Evolutionary conservation across 1,140 invertebrate species (phyloP).

Genomic region (Coenobita brevimanus): DNA sequence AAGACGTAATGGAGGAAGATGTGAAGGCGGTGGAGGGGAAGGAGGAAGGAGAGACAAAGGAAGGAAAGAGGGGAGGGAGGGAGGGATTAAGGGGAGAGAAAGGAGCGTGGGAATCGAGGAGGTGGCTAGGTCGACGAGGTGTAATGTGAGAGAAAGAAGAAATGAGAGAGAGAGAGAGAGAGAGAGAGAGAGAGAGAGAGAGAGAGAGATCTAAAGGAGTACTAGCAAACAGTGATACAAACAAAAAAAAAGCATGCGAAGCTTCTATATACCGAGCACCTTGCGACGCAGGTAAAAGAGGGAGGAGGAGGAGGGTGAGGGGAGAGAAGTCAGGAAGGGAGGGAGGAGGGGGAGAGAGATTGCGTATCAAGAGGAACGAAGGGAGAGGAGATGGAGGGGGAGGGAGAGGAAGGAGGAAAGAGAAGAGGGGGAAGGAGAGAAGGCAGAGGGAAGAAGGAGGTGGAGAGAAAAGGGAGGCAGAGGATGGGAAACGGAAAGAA

Average conservation of each 20-base stretch:
- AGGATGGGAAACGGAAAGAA: too few relatives aligned
- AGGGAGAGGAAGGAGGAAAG: not conserved
- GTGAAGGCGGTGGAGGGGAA: not conserved
- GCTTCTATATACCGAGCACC: too few relatives aligned
- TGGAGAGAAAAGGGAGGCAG: too few relatives aligned
- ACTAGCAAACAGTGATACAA: not conserved
- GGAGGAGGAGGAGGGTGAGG: not conserved
- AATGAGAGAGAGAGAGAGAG: too few relatives aligned
- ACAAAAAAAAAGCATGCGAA: not conserved
- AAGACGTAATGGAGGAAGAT: too few relatives aligned
- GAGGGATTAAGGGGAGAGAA: not conserved
- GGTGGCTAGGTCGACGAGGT: not conserved
- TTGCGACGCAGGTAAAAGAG: not conserved
- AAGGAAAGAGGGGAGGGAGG: not conserved
- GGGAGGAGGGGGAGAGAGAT: not conserved
- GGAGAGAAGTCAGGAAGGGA: not conserved
- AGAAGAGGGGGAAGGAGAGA: not conserved
- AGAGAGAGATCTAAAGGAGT: too few relatives aligned
- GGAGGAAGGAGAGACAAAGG: not conserved
- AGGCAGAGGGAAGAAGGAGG: too few relatives aligned
- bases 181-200: not conserved
- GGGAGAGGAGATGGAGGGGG: too few relatives aligned
- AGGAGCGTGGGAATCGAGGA: too few relatives aligned
- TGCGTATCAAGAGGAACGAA: not conserved
- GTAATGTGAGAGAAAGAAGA: not conserved